These are phyloP conservation scores for Hypanus sabinus DNA, from an alignment of 2,113 vertebrate species.

Conservation along the genomic window DNA sequence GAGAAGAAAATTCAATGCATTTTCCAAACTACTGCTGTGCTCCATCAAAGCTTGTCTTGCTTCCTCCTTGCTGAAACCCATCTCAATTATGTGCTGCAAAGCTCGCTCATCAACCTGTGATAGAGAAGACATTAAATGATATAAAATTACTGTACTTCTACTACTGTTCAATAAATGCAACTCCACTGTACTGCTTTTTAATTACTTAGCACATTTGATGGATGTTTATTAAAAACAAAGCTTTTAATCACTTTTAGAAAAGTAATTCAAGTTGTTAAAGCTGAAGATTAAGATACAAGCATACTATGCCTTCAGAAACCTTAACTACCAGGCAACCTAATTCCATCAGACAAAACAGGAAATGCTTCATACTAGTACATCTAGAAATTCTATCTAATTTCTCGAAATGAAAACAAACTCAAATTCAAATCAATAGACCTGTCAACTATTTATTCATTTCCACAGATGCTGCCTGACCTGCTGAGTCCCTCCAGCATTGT, in stretches of 20 bases:
- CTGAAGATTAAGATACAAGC: neutral
- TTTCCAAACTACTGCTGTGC: constrained; percentile 88
- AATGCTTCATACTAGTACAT: neutral
- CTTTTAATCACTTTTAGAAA: neutral
- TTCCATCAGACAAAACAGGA: neutral
- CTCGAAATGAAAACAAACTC: neutral
- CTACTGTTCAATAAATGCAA: neutral
- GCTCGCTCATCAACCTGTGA: constrained; percentile 88
- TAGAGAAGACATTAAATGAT: neutral
- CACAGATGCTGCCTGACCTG: too few relatives aligned
- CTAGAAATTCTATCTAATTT: neutral
- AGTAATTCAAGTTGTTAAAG: neutral
- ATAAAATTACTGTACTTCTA: neutral
- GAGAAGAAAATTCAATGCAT: constrained; percentile 84
- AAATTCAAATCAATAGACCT: too few relatives aligned
- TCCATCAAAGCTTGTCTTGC: constrained; percentile 90
- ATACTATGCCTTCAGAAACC: too few relatives aligned
- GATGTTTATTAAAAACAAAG: neutral
- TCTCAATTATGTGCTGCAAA: constrained; percentile 90
- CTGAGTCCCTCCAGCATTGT: too few relatives aligned
- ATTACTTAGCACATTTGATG: neutral
- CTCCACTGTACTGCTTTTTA: neutral
- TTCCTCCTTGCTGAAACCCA: constrained; percentile 91
- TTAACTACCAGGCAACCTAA: neutral
- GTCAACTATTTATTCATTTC: too few relatives aligned